phyloP scores from a whole-genome alignment of 2,113 vertebrate genomes.

The Gadus chalcogrammus region DNA sequence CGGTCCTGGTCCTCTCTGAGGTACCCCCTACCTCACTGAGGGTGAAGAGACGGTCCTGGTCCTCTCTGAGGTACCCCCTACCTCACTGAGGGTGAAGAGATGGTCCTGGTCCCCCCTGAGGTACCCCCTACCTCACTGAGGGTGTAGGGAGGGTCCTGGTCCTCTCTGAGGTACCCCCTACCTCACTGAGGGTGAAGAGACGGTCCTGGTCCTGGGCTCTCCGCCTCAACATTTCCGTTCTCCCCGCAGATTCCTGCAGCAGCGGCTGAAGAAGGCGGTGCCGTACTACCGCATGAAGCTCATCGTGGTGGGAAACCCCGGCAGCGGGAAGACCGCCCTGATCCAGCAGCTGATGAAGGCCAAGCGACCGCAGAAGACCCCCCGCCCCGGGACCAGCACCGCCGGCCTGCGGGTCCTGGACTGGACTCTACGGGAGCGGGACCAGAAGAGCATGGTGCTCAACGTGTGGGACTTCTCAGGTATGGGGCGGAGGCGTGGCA shows the following conservation, averaged over 20 bases:
- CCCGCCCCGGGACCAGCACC: conserved; percentile 19
- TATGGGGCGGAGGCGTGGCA: conserved; percentile 36
- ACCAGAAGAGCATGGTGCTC: conserved; percentile 82
- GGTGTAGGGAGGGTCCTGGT: too few species aligned
- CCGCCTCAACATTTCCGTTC: too few species aligned
- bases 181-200: too few species aligned
- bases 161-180: too few species aligned
- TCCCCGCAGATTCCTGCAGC: conserved; percentile 87
- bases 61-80: too few species aligned
- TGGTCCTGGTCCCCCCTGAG: too few species aligned
- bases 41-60: too few species aligned
- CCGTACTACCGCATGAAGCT: conserved; percentile 95
- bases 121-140: too few species aligned
- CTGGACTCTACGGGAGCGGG: conserved; percentile 82
- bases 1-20: too few species aligned
- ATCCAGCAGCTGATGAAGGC: conserved; percentile 87
- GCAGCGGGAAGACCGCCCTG: conserved; percentile 89
- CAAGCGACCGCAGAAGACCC: conserved; percentile 67
- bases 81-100: too few species aligned
- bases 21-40: too few species aligned
- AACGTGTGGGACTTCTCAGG: conserved; percentile 98
- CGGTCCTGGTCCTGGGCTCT: too few species aligned
- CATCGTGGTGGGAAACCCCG: conserved; percentile 87
- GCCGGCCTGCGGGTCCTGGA: conserved; percentile 86
- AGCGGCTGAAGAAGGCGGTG: conserved; percentile 92